Percentiles rank a stretch among this genome's conserved stretches.
These are phyloP conservation scores for Chamaea fasciata DNA, from an alignment of 2,113 vertebrate genomes.

Conservation along the genomic window DNA sequence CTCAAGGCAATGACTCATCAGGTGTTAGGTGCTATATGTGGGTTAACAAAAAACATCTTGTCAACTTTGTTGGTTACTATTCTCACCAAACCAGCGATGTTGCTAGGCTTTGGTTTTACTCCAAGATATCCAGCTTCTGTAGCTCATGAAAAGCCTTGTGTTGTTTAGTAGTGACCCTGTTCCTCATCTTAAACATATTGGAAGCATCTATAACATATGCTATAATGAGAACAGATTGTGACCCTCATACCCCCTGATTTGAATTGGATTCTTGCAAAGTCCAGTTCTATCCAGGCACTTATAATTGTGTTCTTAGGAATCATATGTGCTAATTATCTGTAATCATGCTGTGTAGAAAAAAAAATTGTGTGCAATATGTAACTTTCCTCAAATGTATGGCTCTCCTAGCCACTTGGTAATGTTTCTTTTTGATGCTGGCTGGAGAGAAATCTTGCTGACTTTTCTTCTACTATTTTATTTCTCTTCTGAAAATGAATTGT, in stretches of 20 bases:
- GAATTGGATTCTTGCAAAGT: neutral
- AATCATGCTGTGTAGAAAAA: neutral
- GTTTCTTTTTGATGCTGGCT: neutral
- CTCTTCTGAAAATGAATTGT: neutral
- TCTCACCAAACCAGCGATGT: neutral
- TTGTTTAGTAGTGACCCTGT: neutral
- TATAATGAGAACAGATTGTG: slow-evolving; percentile 36
- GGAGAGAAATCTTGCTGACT: neutral
- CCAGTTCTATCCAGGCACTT: neutral
- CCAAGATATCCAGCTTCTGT: neutral
- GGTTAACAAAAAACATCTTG: neutral
- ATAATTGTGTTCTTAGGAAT: neutral
- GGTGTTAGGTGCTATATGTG: neutral
- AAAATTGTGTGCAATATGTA: neutral
- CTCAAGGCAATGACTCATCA: neutral
- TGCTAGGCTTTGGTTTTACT: neutral
- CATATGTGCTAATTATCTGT: neutral
- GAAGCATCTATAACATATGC: neutral
- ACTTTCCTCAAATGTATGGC: neutral
- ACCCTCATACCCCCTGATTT: neutral
- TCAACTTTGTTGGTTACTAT: neutral
- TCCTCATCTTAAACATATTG: neutral
- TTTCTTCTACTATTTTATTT: neutral
- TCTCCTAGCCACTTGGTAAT: neutral
- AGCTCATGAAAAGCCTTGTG: neutral